Conservation (phyloP, 2,113 vertebrate species). For the Trochalopteron elliotii region DNA sequence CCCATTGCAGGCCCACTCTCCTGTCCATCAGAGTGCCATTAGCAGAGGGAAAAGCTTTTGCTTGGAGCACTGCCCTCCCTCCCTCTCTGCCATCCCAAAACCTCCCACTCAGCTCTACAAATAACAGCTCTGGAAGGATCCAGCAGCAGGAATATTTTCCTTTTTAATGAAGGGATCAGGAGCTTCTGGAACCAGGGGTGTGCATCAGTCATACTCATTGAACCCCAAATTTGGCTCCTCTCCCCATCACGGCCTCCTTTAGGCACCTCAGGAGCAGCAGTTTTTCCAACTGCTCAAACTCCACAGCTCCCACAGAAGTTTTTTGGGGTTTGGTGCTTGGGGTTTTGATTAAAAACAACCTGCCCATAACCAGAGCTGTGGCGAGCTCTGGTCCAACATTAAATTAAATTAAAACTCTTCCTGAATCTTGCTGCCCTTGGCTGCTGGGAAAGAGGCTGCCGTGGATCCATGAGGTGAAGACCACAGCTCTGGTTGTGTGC, state of each 20-base stretch:
- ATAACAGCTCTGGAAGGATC: neutral
- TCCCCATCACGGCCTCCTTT: neutral
- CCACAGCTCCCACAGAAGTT: neutral
- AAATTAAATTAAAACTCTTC: too few relatives aligned
- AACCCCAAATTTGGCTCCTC: neutral
- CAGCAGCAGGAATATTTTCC: neutral
- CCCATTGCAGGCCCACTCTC: constrained; percentile 29
- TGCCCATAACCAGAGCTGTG: neutral
- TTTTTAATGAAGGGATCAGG: neutral
- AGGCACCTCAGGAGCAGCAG: neutral
- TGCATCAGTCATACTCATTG: neutral
- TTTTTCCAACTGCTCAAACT: neutral
- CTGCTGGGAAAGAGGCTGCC: too few relatives aligned
- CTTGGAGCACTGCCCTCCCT: neutral
- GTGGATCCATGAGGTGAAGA: accelerated
- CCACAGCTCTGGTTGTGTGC: neutral
- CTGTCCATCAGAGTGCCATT: constrained; percentile 32
- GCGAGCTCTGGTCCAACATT: neutral
- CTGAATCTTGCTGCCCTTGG: too few relatives aligned
- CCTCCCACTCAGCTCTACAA: constrained; percentile 17
- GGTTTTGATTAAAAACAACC: neutral
- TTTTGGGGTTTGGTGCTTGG: neutral
- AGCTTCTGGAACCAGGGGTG: neutral
- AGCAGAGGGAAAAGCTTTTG: constrained; percentile 40
- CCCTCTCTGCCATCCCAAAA: neutral